Conservation (phyloP, 2,888 invertebrate species). For the Glyphotaelius pellucidus region DNA sequence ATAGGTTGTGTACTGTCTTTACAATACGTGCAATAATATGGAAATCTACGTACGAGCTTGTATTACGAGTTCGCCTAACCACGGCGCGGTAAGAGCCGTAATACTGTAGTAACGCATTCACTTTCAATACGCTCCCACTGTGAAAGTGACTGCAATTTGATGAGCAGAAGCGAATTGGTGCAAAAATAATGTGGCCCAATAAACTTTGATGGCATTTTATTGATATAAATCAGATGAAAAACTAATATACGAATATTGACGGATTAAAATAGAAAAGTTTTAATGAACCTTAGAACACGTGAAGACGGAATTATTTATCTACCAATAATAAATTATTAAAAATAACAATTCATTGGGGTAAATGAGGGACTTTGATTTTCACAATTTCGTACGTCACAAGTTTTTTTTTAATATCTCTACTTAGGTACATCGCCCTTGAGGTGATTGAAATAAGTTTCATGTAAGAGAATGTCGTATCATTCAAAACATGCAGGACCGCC, state of each 20-base stretch:
- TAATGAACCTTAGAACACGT: neutral
- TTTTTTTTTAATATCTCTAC: no score
- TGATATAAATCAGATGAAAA: neutral
- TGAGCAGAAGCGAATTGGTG: slow-evolving; percentile 26
- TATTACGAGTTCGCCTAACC: neutral
- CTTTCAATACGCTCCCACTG: slow-evolving; percentile 51
- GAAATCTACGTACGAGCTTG: neutral
- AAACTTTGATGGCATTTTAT: neutral
- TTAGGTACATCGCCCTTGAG: no score
- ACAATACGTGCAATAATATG: neutral
- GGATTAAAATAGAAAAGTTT: neutral
- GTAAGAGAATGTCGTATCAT: no score
- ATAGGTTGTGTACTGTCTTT: neutral
- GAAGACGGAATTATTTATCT: neutral
- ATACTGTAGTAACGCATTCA: slow-evolving; percentile 51
- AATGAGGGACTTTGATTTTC: no score
- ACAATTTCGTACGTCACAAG: no score
- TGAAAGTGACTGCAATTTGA: slow-evolving; percentile 54
- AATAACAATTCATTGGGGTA: no score
- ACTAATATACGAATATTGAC: neutral
- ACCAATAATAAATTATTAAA: neutral
- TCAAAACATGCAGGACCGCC: neutral
- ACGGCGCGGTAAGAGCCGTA: neutral
- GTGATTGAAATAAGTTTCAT: no score
- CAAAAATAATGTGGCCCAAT: neutral